Conservation (phyloP, 92 coral and sea anemone genomes). For the Pocillopora meandrina region DNA sequence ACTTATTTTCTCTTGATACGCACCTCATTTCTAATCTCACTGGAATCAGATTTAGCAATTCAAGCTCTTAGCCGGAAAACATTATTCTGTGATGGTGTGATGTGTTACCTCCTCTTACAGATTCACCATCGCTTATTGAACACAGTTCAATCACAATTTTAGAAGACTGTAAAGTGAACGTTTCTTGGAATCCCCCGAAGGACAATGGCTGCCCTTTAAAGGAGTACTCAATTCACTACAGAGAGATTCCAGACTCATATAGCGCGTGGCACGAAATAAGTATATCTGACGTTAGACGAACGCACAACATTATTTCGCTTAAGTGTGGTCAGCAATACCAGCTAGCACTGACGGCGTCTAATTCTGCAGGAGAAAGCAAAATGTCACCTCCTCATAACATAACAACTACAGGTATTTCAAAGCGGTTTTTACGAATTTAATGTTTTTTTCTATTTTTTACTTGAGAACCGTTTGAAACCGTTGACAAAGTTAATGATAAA, state of each 20-base stretch:
- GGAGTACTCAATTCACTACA: not conserved
- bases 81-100: not conserved
- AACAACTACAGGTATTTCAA: not conserved
- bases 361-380: not conserved
- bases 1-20: no score
- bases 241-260: not conserved
- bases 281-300: not conserved
- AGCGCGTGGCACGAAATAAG: not conserved
- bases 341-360: not conserved
- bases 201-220: not conserved
- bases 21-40: no score
- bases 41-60: not conserved
- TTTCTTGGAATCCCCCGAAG: constrained; percentile 6
- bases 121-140: not conserved
- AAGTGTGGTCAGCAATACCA: not conserved
- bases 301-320: not conserved
- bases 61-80: not conserved
- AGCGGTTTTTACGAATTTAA: not conserved
- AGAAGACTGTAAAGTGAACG: not conserved
- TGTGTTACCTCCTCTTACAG: not conserved
- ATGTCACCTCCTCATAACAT: not conserved
- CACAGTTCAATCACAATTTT: not conserved
- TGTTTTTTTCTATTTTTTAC: not conserved
- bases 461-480: not conserved
- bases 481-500: no score